Evolutionary conservation across 1,140 invertebrate genomes (phyloP), one percentile per base, ranked within the genome.

Genomic region (Drosophila mojavensis): DNA sequence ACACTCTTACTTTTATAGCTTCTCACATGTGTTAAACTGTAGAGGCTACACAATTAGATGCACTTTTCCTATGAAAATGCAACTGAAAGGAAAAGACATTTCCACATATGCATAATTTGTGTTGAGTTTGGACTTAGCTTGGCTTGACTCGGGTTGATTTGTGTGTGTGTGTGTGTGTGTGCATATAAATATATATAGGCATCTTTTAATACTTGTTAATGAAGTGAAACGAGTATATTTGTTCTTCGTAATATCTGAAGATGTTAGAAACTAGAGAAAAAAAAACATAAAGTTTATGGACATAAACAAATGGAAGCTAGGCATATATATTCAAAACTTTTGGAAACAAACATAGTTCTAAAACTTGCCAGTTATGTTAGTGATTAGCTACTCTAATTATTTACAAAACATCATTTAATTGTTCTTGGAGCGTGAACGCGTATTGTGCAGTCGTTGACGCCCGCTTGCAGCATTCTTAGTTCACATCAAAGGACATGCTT

Each of bases 401-500:
- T 33, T 33, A 10, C 0, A 1, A 33, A 33, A 33, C 6, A 33
- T 33, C 6, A 9, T 33, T 33, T 5, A 33, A 10, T 0, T 33
- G 2, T 33, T 33, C 7, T 33, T 33, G 6, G 33, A 33, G 6
- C 1, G 33, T 36, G 33, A 36, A 11, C 33, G 10, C 10, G 33
- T 36, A 36, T 39, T 39, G 0, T 11, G 10, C 36, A 39, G 36
- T 39, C 11, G 10, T 11, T 39, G 11, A 3, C 11, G 36, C 36
- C 11, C 36, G 11, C 11, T 10, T 47, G 43, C 43, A 2, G 9
- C n/a, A 11, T 45, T 13, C n/a, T 45, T 6, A 45, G 43, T 45
- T 45, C 61, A 78, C 76, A 78, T 78, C 72, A 86, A 88, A 86
- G 83, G 83, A 88, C 73, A 88, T 89, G 83, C 69, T 89, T 83